phyloP scores from a whole-genome alignment of 1,140 invertebrate genomes.

The Cephus cinctus region DNA sequence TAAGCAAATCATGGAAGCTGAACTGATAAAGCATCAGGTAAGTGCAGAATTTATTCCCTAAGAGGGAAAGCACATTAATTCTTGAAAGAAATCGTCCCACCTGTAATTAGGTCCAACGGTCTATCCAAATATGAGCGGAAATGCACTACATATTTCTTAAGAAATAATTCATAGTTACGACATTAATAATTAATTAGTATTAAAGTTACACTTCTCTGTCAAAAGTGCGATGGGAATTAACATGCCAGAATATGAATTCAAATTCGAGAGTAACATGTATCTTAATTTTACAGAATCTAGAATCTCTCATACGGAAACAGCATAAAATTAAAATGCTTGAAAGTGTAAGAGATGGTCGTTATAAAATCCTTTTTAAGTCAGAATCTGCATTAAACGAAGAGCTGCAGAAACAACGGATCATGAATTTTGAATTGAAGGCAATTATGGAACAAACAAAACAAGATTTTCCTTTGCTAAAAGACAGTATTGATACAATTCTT shows the following conservation, averaged over 20 bases:
- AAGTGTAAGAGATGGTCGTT: conserved; percentile 53
- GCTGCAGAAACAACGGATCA: conserved; percentile 52
- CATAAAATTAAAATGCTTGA: conserved; percentile 58
- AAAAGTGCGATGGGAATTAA: too few species aligned
- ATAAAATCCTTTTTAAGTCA: conserved; percentile 53
- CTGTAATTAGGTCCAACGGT: too few species aligned
- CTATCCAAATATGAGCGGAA: too few species aligned
- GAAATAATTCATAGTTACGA: too few species aligned
- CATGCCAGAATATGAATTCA: too few species aligned
- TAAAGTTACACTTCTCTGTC: too few species aligned
- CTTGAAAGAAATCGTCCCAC: too few species aligned
- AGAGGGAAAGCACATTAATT: too few species aligned
- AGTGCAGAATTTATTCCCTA: conserved; percentile 24
- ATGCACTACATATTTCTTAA: too few species aligned
- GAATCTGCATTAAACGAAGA: conserved; percentile 52
- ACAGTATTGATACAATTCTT: conserved; percentile 55
- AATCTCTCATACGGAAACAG: conserved; percentile 62
- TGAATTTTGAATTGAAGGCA: conserved; percentile 55
- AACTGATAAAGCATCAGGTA: conserved; percentile 51
- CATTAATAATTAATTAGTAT: too few species aligned
- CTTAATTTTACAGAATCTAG: conserved; percentile 56
- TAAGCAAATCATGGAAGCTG: conserved; percentile 49
- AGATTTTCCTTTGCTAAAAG: conserved; percentile 61
- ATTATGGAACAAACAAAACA: conserved; percentile 56
- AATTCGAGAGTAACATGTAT: conserved; percentile 3